Base-by-base conservation (phyloP, 2,797 vertebrate species). In the Dallia pectoralis region DNA sequence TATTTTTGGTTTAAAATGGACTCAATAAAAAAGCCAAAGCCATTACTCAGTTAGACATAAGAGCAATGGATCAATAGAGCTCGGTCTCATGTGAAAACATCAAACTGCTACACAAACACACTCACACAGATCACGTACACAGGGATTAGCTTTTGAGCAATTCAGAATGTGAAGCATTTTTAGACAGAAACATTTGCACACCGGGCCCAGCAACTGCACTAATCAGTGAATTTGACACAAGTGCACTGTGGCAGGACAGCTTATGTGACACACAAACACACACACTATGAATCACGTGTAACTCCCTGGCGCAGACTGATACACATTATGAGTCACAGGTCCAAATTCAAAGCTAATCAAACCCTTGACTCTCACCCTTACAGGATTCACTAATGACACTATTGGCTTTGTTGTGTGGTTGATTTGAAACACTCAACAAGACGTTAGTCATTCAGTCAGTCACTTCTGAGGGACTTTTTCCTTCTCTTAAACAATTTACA, bases 141-240 rank as follows among this genome's bases (percentile, higher is more conserved):
- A 83, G 27, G 82, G 89, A 89, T 91, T 88, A 88, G 86, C 75
- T 48, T 22, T 11, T 49, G 80, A 84, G 85, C 73, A 74, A 70
- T 77, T 75, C 77, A 19, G 64, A 78, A 70, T 11, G 36, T 14
- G 32, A 29, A 32, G 74, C 70, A 74, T 36, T 68, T 76, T 62
- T 65, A 40, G 75, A 75, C 1, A 79, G 81, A 82, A 44, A 44
- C 40, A 44, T 44, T 44, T 44, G 40, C 68, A 76, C 78, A 30
- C n/a, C 3, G 53, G 18, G 8, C 29, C 18, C 29, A 32, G 61
- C 7, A 59, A 59, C 4, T 59, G 22, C 53, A 59, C 22, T 3
- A 59, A 59, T 9, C 53, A 22, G 4, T 22, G 62, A 64, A 19
- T 14, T 15, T 32, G 25, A 64, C 62, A 64, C 29, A 59, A 1